These are phyloP conservation scores for Grus americana DNA, from an alignment of 2,113 vertebrate genomes.

Conservation along the genomic window DNA sequence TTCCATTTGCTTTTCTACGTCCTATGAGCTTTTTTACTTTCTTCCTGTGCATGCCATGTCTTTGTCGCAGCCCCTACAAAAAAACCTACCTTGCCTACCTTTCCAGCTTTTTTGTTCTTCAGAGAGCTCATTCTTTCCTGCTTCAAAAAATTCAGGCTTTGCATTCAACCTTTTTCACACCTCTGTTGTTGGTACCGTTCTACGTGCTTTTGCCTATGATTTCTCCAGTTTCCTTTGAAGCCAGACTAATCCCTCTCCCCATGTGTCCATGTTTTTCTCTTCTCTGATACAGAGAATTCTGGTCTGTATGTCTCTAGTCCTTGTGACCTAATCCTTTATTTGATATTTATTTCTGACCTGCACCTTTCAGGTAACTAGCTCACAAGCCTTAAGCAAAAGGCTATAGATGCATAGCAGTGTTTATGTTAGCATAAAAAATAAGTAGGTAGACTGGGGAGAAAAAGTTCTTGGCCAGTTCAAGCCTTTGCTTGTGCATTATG, in stretches of 20 bases:
- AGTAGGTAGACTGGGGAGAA: neutral
- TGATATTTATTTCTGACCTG: neutral
- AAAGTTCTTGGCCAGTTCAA: neutral
- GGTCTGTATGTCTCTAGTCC: neutral
- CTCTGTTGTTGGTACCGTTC: neutral
- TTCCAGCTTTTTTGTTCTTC: neutral
- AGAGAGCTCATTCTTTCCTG: neutral
- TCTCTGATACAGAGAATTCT: neutral
- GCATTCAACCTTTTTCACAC: neutral
- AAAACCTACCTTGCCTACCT: neutral
- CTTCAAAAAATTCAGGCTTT: neutral
- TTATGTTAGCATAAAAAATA: neutral
- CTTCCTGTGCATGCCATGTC: neutral
- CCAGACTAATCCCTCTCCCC: neutral
- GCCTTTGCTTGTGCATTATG: neutral
- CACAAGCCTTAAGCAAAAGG: neutral
- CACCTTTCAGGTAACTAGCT: neutral
- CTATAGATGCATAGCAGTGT: neutral
- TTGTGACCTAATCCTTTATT: neutral
- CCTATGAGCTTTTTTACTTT: neutral
- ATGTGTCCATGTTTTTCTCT: neutral
- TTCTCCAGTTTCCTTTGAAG: neutral
- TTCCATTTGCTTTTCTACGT: neutral
- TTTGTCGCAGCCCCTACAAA: neutral
- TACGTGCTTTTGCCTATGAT: neutral